Percentiles rank a stretch among this genome's conserved stretches.
Conservation (phyloP, 1,140 invertebrate genomes). For the Drosophila busckii region DNA sequence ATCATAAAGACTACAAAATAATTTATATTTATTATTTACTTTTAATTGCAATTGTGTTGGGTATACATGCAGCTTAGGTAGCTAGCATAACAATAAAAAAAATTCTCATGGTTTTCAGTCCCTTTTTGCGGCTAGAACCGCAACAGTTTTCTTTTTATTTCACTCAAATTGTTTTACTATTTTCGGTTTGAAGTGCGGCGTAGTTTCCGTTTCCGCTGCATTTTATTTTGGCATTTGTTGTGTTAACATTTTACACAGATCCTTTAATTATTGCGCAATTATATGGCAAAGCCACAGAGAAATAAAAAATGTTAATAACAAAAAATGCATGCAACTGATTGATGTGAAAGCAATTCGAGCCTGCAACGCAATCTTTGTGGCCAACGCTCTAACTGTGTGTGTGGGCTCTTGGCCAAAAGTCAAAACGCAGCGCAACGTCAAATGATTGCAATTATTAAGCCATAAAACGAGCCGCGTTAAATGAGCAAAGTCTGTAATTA, state of each 20-base stretch:
- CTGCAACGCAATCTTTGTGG: conserved; percentile 26
- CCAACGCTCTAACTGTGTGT: conserved; percentile 29
- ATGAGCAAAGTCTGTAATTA: conserved; percentile 66
- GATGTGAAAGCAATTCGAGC: conserved; percentile 20
- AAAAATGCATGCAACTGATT: conserved; percentile 27
- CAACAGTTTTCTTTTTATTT: conserved; percentile 39
- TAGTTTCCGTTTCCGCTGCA: conserved; percentile 67
- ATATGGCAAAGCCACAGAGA: conserved; percentile 10
- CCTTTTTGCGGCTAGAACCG: conserved; percentile 34
- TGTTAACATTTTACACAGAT: conserved; percentile 68
- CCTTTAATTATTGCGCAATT: conserved; percentile 70
- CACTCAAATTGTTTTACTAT: conserved; percentile 11
- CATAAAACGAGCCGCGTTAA: conserved; percentile 65
- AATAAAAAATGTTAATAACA: conserved; percentile 1
- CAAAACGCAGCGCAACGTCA: conserved; percentile 28
- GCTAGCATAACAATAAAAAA: too few species aligned
- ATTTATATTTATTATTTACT: too few species aligned
- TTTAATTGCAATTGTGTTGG: too few species aligned
- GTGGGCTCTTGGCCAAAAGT: conserved; percentile 27
- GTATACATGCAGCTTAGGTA: too few species aligned
- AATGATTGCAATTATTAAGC: conserved; percentile 72
- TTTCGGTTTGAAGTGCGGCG: conserved; percentile 46
- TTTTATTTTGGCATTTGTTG: conserved; percentile 75
- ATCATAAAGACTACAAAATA: too few species aligned
- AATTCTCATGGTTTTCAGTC: conserved; percentile 53